These are phyloP conservation scores for Florisuga fusca DNA, from an alignment of 2,797 vertebrate genomes.

Conservation along the genomic window DNA sequence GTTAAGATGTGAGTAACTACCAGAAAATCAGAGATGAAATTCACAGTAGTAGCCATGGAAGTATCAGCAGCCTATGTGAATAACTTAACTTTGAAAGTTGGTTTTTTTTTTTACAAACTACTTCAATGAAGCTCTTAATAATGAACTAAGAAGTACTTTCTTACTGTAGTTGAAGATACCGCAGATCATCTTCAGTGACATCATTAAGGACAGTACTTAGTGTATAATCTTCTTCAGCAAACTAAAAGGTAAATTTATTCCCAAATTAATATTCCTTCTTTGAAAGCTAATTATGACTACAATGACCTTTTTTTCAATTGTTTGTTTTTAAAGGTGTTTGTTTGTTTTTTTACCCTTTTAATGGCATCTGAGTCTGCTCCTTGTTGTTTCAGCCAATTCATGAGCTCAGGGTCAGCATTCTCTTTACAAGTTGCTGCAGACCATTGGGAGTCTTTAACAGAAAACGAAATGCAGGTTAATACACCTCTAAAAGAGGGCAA, in stretches of 20 bases:
- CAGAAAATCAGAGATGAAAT: background rate
- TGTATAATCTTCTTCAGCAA: constrained; percentile 88
- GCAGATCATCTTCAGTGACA: constrained; percentile 89
- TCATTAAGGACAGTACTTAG: constrained; percentile 86
- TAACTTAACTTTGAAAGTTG: too few relatives aligned
- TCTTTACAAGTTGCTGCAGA: constrained; percentile 71
- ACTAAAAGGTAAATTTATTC: constrained; percentile 78
- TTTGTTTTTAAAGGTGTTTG: background rate
- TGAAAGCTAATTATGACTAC: background rate
- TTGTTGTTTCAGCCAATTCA: constrained; percentile 89
- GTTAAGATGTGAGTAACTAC: background rate
- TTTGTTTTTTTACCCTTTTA: constrained; percentile 83
- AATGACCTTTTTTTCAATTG: accelerated
- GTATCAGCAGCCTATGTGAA: background rate
- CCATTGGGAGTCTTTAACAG: constrained; percentile 60
- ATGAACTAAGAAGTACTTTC: background rate
- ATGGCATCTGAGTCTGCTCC: constrained; percentile 84
- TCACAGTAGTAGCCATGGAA: background rate
- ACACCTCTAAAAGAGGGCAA: background rate
- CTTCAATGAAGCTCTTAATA: background rate
- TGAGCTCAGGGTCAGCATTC: constrained; percentile 85
- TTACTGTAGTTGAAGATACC: constrained; percentile 87
- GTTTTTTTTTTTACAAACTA: background rate
- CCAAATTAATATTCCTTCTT: background rate
- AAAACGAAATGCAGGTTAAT: background rate